phyloP scores from a whole-genome alignment of 2,797 vertebrate genomes.

The Calcarius lapponicus region DNA sequence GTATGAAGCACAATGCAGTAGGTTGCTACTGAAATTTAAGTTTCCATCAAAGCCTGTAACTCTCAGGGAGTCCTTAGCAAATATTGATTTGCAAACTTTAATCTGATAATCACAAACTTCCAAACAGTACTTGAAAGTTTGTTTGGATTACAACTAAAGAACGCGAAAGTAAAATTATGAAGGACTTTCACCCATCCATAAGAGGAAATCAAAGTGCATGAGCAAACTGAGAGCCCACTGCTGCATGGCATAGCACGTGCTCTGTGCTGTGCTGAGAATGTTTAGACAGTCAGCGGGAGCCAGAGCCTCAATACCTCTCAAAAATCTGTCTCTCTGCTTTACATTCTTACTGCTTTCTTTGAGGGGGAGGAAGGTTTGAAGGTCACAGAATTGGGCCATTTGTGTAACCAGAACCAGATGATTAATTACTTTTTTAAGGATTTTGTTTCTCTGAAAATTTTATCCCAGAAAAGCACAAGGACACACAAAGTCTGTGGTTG shows the following conservation, averaged over 20 bases:
- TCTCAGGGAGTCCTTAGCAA: background rate
- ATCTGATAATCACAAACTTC: background rate
- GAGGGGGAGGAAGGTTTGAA: slow-evolving; percentile 10
- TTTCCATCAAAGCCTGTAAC: background rate
- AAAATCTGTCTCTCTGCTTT: slow-evolving; percentile 9
- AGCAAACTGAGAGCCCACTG: background rate
- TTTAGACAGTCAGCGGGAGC: background rate
- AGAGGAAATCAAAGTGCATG: background rate
- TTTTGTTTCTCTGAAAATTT: slow-evolving; percentile 37
- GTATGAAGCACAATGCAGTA: background rate
- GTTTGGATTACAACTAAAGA: background rate
- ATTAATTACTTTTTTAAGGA: slow-evolving; percentile 38
- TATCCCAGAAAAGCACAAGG: background rate
- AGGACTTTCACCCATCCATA: background rate
- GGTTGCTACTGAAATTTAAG: background rate
- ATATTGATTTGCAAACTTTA: background rate
- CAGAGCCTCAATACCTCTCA: background rate
- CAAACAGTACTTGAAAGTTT: background rate
- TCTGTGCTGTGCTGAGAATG: background rate
- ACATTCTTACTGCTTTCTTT: slow-evolving; percentile 43
- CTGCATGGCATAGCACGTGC: background rate
- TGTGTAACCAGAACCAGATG: slow-evolving; percentile 53
- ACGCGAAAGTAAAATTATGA: background rate
- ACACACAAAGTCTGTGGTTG: background rate
- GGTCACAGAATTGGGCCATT: background rate